Percentiles rank a stretch among this genome's conserved stretches.
Evolutionary conservation across 2,888 invertebrate species (phyloP).

Genomic region (Melinopterus prodromus): DNA sequence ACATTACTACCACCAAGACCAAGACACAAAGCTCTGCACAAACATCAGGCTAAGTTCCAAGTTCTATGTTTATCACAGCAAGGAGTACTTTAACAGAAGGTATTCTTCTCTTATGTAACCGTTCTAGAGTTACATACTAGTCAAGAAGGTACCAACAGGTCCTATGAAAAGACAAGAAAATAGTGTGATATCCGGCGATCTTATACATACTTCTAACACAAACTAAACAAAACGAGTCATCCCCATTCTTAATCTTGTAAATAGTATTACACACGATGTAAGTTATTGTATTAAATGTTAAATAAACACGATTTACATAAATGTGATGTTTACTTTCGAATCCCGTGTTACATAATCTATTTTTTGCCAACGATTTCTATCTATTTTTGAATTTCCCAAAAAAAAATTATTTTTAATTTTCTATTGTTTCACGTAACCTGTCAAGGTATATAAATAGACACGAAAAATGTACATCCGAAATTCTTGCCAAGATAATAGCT

Average conservation of each 20-base stretch:
- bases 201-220: constrained; percentile 7
- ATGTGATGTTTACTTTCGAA: not conserved
- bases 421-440: not conserved
- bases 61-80: constrained; percentile 78
- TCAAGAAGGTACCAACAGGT: not conserved
- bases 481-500: constrained; percentile 4
- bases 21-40: constrained; percentile 63
- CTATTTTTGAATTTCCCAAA: not conserved
- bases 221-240: not conserved
- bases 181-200: constrained; percentile 27
- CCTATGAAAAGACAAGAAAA: constrained; percentile 22
- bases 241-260: not conserved
- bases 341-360: not conserved
- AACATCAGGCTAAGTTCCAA: constrained; percentile 72
- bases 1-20: constrained; percentile 47
- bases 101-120: constrained; percentile 63
- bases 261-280: not conserved
- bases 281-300: not conserved
- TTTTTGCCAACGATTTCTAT: not conserved
- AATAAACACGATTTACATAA: not conserved
- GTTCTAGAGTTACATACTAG: constrained; percentile 18
- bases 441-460: not conserved
- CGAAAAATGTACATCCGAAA: not conserved
- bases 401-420: not conserved
- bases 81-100: constrained; percentile 78